Base-by-base conservation (phyloP, 2,888 invertebrate species). In the Arrhopalites spinosus region DNA sequence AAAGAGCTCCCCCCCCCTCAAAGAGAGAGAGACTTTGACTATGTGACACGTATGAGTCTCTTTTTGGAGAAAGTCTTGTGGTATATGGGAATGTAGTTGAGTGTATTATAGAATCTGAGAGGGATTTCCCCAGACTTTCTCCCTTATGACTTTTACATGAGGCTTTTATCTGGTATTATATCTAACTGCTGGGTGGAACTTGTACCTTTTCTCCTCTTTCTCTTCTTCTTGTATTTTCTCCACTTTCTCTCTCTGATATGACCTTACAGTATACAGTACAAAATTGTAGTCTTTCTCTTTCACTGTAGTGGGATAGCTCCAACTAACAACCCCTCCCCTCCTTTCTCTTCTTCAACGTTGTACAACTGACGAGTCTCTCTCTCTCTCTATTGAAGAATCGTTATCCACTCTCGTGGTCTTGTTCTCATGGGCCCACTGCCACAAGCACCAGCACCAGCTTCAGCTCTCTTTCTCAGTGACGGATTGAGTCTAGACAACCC, bases 61-160 rank as follows among this genome's bases (percentile, higher is more conserved):
- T 50, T 50, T 50, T 2, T n/a, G n/a, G 15, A 15, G 50, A 3
- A 50, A n/a, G 15, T 3, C 7, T 50, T 17, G 50, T 5, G 15
- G 50, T n/a, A 8, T 50, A n/a, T 13, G 50, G 15, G 50, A 50
- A 15, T 5, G 50, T n/a, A n/a, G 17, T 3, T 3, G 50, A 17
- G 50, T 50, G 8, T 50, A 50, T 50, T 50, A 50, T 15, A 17
- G 59, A 27, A 27, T n/a, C 59, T 61, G 20, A 43, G 27, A 36
- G 36, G 64, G 64, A 64, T 64, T 36, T 43, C 43, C 66, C 45
- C 5, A 3, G 66, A 45, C 23, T 43, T 66, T 66, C 45, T 15
- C 45, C 66, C 43, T 66, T 66, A 66, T 66, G 66, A 66, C 23
- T 66, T 66, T 43, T 43, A 66, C 66, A 66, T 66, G 66, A 66